Evolutionary conservation across 1,140 invertebrate genomes (phyloP).

Genomic region (Calephelis nemesis): DNA sequence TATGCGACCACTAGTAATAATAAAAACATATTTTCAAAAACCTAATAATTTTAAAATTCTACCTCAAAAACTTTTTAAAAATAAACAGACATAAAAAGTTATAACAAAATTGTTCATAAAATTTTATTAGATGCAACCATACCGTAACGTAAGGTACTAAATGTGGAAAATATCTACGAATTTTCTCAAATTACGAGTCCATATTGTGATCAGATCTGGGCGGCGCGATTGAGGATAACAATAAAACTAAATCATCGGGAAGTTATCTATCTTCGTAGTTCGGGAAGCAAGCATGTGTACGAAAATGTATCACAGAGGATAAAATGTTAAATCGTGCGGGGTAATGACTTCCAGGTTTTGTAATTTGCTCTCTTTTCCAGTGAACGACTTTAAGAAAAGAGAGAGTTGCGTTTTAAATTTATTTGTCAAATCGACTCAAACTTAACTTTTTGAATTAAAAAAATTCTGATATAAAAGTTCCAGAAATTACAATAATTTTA

Average conservation of each 20-base stretch:
- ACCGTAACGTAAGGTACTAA: background rate
- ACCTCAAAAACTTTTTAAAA: no score
- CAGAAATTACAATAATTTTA: no score
- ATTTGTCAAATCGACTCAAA: no score
- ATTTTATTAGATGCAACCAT: background rate
- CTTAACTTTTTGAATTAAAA: no score
- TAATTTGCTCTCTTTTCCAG: constrained; percentile 24
- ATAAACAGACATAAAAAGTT: no score
- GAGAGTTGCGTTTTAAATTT: no score
- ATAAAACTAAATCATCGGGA: constrained; percentile 77
- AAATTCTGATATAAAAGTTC: no score
- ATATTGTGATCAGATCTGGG: background rate
- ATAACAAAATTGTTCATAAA: no score
- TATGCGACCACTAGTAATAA: no score
- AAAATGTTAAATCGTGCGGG: constrained; percentile 63
- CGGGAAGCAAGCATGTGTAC: constrained; percentile 62
- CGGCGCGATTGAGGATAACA: constrained; percentile 61
- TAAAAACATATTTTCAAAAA: no score
- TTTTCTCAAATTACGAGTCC: background rate
- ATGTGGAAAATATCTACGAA: constrained; percentile 6
- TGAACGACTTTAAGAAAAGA: background rate
- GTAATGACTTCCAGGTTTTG: constrained; percentile 44
- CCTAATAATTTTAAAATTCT: no score
- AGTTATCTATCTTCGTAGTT: constrained; percentile 69
- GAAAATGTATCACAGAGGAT: constrained; percentile 63